Percentiles rank a stretch among this genome's conserved stretches.
Evolutionary conservation across 2,797 vertebrate species (phyloP).

Genomic region (Rhinogobio ventralis): DNA sequence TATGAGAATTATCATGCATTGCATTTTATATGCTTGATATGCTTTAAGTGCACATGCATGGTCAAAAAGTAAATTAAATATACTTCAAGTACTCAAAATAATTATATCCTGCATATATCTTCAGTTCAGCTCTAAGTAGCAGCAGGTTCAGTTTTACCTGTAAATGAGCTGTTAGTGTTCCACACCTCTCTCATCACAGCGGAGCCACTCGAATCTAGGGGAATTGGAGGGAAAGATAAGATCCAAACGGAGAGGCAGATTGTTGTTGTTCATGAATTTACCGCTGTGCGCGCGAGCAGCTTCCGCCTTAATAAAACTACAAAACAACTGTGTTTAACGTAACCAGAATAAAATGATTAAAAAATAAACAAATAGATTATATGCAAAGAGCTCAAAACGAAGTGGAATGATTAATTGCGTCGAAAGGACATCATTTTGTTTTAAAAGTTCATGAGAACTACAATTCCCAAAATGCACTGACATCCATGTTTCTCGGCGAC

Average conservation of each 20-base stretch:
- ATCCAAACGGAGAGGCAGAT: constrained; percentile 30
- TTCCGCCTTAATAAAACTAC: constrained; percentile 69
- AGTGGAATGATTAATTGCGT: neutral
- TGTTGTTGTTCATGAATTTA: constrained; percentile 61
- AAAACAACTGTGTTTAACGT: neutral
- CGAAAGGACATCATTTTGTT: neutral
- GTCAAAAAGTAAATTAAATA: neutral
- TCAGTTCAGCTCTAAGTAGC: neutral
- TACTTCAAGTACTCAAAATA: neutral
- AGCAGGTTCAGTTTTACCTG: constrained; percentile 43
- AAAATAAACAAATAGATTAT: too few species aligned
- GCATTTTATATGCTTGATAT: neutral
- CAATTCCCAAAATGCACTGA: constrained; percentile 3
- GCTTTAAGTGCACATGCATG: neutral
- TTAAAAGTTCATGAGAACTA: neutral
- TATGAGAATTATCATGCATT: neutral
- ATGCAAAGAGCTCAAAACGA: neutral
- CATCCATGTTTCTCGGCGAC: neutral
- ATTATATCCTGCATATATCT: neutral
- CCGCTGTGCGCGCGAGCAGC: constrained; percentile 77
- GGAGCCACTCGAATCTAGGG: constrained; percentile 63
- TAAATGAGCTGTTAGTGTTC: constrained; percentile 44
- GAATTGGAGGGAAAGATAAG: constrained; percentile 45
- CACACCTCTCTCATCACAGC: constrained; percentile 72
- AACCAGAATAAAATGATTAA: neutral